A percentile compares a stretch with the other conserved stretches of the same genome.
Evolutionary conservation across 2,113 vertebrate genomes (phyloP).

Genomic region (Xiphophorus hellerii): DNA sequence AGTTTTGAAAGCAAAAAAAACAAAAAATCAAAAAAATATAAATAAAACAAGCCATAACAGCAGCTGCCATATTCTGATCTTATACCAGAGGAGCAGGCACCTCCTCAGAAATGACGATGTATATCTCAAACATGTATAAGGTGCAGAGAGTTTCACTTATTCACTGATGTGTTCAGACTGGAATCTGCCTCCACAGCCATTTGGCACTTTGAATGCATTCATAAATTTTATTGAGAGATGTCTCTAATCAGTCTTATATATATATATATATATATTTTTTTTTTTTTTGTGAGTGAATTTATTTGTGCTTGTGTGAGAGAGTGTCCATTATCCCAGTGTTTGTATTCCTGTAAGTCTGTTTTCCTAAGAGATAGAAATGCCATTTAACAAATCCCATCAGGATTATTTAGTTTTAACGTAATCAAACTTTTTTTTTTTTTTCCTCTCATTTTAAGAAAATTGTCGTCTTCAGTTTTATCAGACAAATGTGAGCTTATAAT

Average conservation of each 20-base stretch:
- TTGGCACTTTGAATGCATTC: conserved; percentile 32
- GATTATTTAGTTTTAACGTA: conserved; percentile 69
- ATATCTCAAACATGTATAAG: conserved; percentile 18
- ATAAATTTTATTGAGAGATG: conserved; percentile 37
- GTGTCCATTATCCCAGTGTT: conserved; percentile 29
- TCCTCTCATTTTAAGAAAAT: conserved; percentile 36
- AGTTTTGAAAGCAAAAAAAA: conserved; percentile 10
- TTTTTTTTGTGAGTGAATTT: conserved; percentile 14
- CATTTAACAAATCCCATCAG: conserved; percentile 45
- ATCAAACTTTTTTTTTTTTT: conserved; percentile 21
- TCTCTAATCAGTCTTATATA: conserved; percentile 46
- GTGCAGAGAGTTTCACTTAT: conserved; percentile 26
- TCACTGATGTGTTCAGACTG: conserved; percentile 39
- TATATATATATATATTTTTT: background rate
- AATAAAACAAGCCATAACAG: conserved; percentile 66
- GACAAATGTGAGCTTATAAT: conserved; percentile 47
- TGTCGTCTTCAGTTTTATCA: conserved; percentile 60
- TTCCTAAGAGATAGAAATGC: conserved; percentile 21
- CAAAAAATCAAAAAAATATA: background rate
- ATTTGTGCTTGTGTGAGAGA: conserved; percentile 41
- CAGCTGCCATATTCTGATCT: conserved; percentile 67
- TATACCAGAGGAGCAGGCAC: conserved; percentile 49
- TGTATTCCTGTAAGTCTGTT: conserved; percentile 40
- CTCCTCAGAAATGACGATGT: conserved; percentile 34
- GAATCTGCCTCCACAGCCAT: conserved; percentile 41